These are phyloP conservation scores for Corapipo altera DNA, from an alignment of 2,113 vertebrate genomes.

Conservation along the genomic window DNA sequence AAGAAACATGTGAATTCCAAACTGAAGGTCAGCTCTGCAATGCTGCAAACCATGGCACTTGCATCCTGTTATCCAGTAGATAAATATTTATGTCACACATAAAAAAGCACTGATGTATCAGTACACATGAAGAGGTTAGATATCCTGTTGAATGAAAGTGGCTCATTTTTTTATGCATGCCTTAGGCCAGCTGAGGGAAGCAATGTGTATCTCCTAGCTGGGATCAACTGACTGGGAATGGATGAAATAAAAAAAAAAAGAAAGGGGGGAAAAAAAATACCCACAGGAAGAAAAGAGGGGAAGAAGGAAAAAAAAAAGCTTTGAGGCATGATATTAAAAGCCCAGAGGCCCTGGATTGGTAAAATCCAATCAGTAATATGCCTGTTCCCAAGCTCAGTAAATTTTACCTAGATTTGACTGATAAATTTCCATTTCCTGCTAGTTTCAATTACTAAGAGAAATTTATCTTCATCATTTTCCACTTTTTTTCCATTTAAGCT, in stretches of 20 bases:
- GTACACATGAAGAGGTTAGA: conserved; percentile 7
- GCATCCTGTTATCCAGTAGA: neutral
- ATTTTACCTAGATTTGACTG: neutral
- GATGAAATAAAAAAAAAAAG: neutral
- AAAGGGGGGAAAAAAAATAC: rapidly evolving
- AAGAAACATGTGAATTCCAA: conserved; percentile 5
- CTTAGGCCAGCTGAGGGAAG: conserved; percentile 13
- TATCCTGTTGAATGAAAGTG: conserved; percentile 13
- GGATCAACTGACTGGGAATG: neutral
- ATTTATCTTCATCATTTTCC: neutral
- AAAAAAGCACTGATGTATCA: neutral
- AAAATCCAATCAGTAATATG: neutral
- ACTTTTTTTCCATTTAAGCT: neutral
- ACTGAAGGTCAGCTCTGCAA: conserved; percentile 16
- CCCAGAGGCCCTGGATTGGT: neutral
- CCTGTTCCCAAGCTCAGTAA: neutral
- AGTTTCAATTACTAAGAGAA: neutral
- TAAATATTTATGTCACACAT: conserved; percentile 43
- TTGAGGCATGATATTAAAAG: neutral
- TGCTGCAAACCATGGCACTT: neutral
- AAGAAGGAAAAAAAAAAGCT: neutral
- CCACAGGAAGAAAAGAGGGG: neutral
- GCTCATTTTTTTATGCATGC: neutral
- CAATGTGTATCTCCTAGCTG: neutral
- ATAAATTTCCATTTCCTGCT: neutral